Percentiles rank a stretch among this genome's conserved stretches.
These are phyloP conservation scores for Watsonalla binaria DNA, from an alignment of 2,888 invertebrate species.

Conservation along the genomic window DNA sequence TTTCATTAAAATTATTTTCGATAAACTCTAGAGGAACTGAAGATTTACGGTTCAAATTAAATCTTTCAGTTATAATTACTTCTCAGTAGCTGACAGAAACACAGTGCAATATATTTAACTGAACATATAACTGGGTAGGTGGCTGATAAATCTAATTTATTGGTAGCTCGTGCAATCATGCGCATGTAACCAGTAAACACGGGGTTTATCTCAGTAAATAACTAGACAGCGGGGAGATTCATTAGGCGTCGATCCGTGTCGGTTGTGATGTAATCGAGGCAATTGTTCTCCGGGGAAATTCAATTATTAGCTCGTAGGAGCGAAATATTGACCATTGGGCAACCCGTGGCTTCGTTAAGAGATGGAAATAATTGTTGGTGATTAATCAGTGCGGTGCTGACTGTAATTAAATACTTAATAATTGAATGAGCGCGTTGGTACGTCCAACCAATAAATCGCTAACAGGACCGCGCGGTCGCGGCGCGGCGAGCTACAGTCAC, in stretches of 20 bases:
- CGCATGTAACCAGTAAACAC: conserved; percentile 73
- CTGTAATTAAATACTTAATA: conserved; percentile 72
- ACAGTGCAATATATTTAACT: conserved; percentile 1
- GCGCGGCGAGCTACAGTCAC: conserved; percentile 48
- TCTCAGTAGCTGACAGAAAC: conserved; percentile 1
- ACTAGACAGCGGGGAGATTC: conserved; percentile 75
- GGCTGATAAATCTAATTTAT: conserved; percentile 70
- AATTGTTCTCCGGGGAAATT: conserved; percentile 75
- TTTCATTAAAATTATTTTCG: neutral
- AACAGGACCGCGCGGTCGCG: conserved; percentile 24
- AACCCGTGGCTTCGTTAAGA: conserved; percentile 60
- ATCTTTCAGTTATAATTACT: conserved; percentile 1
- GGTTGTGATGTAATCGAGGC: conserved; percentile 71
- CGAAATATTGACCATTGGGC: conserved; percentile 61
- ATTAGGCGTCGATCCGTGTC: conserved; percentile 75
- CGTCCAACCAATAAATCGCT: conserved; percentile 57
- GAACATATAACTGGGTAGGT: conserved; percentile 27
- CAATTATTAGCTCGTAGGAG: conserved; percentile 64
- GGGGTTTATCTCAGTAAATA: conserved; percentile 74
- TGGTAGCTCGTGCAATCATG: conserved; percentile 74
- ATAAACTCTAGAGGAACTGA: neutral
- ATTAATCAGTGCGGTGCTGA: conserved; percentile 59
- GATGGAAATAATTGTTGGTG: conserved; percentile 67
- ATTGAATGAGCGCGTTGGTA: conserved; percentile 58
- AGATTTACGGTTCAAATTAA: neutral